Base-by-base conservation (phyloP, 2,797 vertebrate species). In the Anas georgica region DNA sequence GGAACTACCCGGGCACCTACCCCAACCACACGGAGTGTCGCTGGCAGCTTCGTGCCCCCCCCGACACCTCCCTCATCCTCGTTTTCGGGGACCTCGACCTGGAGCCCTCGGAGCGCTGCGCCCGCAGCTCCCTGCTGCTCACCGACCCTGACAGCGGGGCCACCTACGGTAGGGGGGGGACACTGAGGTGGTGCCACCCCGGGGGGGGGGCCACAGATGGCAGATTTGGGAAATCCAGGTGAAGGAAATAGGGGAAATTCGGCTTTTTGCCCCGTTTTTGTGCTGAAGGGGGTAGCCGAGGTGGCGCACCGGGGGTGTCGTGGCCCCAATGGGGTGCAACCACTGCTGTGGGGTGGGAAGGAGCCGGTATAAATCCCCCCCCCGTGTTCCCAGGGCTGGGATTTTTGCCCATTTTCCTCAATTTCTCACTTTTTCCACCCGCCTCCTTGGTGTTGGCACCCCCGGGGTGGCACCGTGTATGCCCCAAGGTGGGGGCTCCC, bases 1-100 rank as follows among this genome's bases (percentile, higher is more conserved):
- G 96, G 94, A 98, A 98, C 97, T 99, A 98, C 86, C 99, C 99
- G 0, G 98, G 98, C 87, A 99, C 98, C 2, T 99, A 99, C 89
- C 98, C 98, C 70, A 98, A 98, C 85, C 97, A 98, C 97, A 97
- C 97, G 12, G 91, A 92, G 83, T 99, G 98, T 56, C 96, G 86
- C 73, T 99, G 98, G 99, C 96, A 4, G 94, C 96, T 99, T 18
- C 97, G 68, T 1, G 97, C 98, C 12, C 95, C 98, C 2, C 82
- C 92, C 6, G 98, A 98, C 22, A 97, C 95, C 67, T 97, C 88
- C 25, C 97, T 99, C 16, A 96, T 92, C 25, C 96, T 99, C 77
- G 96, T 96, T n/a, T 98, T 99, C 0, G 98, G 98, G 23, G 99
- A 99, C 82, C 97, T 99, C 72, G 98, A 99, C 95, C 90, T 99